Evolutionary conservation across 1,140 invertebrate species (phyloP).

Genomic region (Ericerus pela): DNA sequence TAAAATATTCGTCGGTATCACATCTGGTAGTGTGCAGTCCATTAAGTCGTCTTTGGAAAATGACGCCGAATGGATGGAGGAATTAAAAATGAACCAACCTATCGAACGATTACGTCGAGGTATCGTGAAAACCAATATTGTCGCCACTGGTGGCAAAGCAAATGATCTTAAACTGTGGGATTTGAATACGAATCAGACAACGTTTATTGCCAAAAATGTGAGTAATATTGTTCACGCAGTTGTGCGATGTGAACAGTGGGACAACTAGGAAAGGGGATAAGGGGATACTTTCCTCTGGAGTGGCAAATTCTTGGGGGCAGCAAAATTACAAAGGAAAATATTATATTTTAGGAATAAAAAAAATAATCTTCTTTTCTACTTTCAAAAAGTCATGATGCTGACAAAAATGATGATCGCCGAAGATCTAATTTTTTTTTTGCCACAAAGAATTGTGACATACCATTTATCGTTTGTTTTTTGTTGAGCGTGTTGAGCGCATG

Average conservation of each 20-base stretch:
- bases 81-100: not conserved
- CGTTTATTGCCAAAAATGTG: slow-evolving; percentile 58
- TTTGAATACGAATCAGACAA: slow-evolving; percentile 34
- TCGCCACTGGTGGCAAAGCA: slow-evolving; percentile 56
- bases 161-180: slow-evolving; percentile 62
- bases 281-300: too few relatives aligned
- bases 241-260: too few relatives aligned
- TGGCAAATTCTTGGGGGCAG: too few relatives aligned
- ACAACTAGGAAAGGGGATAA: too few relatives aligned
- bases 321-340: too few relatives aligned
- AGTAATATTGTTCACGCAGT: slow-evolving; percentile 19
- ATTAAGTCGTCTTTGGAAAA: slow-evolving; percentile 30
- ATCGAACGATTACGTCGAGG: not conserved
- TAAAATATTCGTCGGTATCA: slow-evolving; percentile 36
- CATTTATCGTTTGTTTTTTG: too few relatives aligned
- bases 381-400: not conserved
- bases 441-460: not conserved
- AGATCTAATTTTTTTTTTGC: not conserved
- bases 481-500: too few relatives aligned
- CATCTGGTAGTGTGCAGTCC: slow-evolving; percentile 40
- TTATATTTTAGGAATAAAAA: too few relatives aligned
- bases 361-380: too few relatives aligned
- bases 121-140: slow-evolving; percentile 33
- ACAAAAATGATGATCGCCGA: not conserved
- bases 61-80: not conserved